Evolutionary conservation across 2,888 invertebrate genomes (phyloP).

Genomic region (Schizaphis graminum): DNA sequence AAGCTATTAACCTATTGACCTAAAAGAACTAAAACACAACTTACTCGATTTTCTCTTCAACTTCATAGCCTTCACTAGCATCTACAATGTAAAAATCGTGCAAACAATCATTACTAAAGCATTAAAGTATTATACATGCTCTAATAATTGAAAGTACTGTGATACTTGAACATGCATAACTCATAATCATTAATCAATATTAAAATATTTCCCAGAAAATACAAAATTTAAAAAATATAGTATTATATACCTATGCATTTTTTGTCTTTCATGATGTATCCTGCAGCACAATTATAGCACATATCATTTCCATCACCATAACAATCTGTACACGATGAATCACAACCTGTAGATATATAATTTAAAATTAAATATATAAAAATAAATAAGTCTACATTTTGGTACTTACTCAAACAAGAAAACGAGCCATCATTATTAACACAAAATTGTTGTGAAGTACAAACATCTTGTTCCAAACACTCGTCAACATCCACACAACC

Average conservation of each 20-base stretch:
- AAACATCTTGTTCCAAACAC: slow-evolving; percentile 74
- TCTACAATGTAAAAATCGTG: slow-evolving; percentile 60
- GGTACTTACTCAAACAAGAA: slow-evolving; percentile 76
- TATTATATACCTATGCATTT: slow-evolving; percentile 80
- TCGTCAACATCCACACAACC: slow-evolving; percentile 91
- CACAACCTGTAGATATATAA: slow-evolving; percentile 76
- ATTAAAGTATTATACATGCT: slow-evolving; percentile 42
- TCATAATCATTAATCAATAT: not conserved
- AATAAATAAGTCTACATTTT: slow-evolving; percentile 46
- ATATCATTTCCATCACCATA: slow-evolving; percentile 92
- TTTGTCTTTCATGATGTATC: slow-evolving; percentile 76
- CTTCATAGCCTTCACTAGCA: slow-evolving; percentile 48
- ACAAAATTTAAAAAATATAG: slow-evolving; percentile 11
- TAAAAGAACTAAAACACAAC: slow-evolving; percentile 22
- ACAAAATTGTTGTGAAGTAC: slow-evolving; percentile 82
- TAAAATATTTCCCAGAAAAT: not conserved
- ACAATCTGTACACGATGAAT: slow-evolving; percentile 86
- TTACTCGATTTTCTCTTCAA: slow-evolving; percentile 48
- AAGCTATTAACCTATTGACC: not conserved
- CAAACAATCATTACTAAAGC: slow-evolving; percentile 54
- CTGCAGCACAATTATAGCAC: slow-evolving; percentile 85
- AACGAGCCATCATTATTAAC: slow-evolving; percentile 90
- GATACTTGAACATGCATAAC: slow-evolving; percentile 30
- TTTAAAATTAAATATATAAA: not conserved
- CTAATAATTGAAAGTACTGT: not conserved